Percentiles rank a stretch among this genome's conserved stretches.
These are phyloP conservation scores for Melanostigma gelatinosum DNA, from an alignment of 2,113 vertebrate species.

Conservation along the genomic window DNA sequence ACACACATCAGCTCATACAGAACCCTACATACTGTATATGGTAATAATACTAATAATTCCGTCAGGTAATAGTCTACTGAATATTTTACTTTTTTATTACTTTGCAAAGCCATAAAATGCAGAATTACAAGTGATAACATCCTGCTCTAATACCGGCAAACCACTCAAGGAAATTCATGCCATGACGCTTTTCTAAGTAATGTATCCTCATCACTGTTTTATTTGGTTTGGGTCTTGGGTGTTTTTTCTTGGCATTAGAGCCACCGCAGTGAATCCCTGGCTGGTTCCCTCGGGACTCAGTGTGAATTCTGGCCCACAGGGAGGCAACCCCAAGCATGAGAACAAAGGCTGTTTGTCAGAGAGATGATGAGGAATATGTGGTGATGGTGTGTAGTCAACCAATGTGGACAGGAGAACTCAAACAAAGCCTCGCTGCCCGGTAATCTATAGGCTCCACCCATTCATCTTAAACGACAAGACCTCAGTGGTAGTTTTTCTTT, in stretches of 20 bases:
- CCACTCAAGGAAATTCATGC: slow-evolving; percentile 17
- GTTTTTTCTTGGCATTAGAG: slow-evolving; percentile 41
- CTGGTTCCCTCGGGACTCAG: slow-evolving; percentile 37
- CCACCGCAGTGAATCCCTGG: slow-evolving; percentile 53
- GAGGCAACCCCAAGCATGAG: slow-evolving; percentile 27
- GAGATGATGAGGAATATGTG: slow-evolving; percentile 56
- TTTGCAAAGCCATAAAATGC: slow-evolving; percentile 21
- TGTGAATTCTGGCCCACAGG: slow-evolving; percentile 43
- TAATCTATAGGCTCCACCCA: slow-evolving; percentile 21
- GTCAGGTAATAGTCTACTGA: background rate
- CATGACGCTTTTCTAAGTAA: slow-evolving; percentile 19
- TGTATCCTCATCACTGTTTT: slow-evolving; percentile 17
- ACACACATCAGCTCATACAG: background rate
- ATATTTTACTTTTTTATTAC: slow-evolving; percentile 4
- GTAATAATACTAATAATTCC: background rate
- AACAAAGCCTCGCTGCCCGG: slow-evolving; percentile 28
- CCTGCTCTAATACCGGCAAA: slow-evolving; percentile 20
- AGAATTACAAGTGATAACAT: slow-evolving; percentile 28
- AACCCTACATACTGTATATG: background rate
- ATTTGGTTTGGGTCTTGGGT: slow-evolving; percentile 40
- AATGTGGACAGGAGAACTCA: slow-evolving; percentile 38
- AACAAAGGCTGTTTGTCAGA: slow-evolving; percentile 57
- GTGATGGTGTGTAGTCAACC: slow-evolving; percentile 45
- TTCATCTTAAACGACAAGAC: background rate
- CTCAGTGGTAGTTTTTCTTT: slow-evolving; percentile 40